Base-by-base conservation (phyloP, 2,113 vertebrate species). In the Copsychus sechellarum region DNA sequence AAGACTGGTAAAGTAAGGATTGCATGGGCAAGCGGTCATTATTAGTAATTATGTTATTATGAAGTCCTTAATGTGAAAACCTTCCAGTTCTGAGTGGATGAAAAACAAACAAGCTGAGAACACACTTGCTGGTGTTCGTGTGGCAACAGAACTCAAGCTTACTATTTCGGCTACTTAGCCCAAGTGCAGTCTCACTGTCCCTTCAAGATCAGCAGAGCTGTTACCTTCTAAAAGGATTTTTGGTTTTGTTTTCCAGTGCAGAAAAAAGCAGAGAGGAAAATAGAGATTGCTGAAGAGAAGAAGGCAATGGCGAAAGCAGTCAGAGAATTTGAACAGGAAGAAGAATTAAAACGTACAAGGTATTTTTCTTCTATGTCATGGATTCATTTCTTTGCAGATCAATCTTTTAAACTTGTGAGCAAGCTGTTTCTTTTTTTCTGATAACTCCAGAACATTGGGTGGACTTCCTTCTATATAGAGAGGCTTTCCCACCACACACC, bases 341-440 rank as follows among this genome's bases (percentile, higher is more conserved):
- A 99, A 20, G 87, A 96, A 53, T 97, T 99, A 97, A 96, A 90
- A 51, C 91, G 89, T 64, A 78, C 53, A 69, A 98, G 98, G 98
- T 98, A 95, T 42, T 76, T 86, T 42, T 51, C 21, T 50, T 58
- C 9, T 4, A 6, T 28, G 23, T 23, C 22, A 11, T 51, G 0
- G 0, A 9, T 47, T 54, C 4, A 7, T 57, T 90, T 61, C 42
- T 12, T 43, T 76, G 45, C 61, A 20, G 40, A 42, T 36, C 40
- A 34, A 9, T 12, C 29, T 71, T 51, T 81, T n/a, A 62, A 58
- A 53, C 25, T 29, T 43, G 8, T 21, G 12, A 61, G 24, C 0
- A 7, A 51, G 14, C 16, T 62, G 29, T 26, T 77, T 72, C 8
- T 67, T 3, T 2, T 66, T 77, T 74, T 47, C 14, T 54, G 33